Evolutionary conservation across 2,888 invertebrate genomes (phyloP), one percentile per base, ranked within the genome.

Genomic region (Lamellibrachia columna): DNA sequence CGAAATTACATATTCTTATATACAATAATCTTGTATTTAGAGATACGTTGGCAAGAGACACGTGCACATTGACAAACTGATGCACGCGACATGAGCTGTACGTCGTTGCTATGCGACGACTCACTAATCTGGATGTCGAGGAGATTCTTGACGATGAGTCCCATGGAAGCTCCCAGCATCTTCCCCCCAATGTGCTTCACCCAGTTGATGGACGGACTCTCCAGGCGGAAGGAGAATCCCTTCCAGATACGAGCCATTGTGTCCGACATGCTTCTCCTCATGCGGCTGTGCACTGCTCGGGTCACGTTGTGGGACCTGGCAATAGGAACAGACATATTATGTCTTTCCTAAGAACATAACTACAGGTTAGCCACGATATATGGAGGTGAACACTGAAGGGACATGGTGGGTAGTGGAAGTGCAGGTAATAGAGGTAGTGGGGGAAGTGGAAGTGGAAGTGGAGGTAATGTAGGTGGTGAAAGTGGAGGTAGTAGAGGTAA

Each of bases 81-180:
- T 60, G 15, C 15, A 60, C 15, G 22, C 15, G 22, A 22, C 1
- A 22, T 60, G 4, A 4, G 1, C 11, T 60, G 22, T 6, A 75
- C 4, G 75, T 75, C 22, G 75, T 75, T 6, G 6, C 22, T 75
- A n/a, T 11, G 75, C 60, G 15, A 8, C 11, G 15, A 91, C 92
- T 92, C n/a, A 92, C 92, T 52, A 60, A 92, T 92, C 9, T 75
- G 40, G 11, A 92, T 8, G 58, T 92, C 92, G n/a, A 92, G 75
- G 11, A 60, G 7, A 40, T 92, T 92, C 58, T 28, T 92, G 8
- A 92, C 53, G 9, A 92, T 75, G 8, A 92, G 40, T 9, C 92
- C 92, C 7, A 75, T 52, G 55, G 92, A 92, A 3, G 52, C 75
- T 28, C 92, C 92, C 40, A 92, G 75, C 40, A 9, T 28, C 3